phyloP scores from a whole-genome alignment of 2,888 invertebrate genomes.

The Drosophila nigricruria region DNA sequence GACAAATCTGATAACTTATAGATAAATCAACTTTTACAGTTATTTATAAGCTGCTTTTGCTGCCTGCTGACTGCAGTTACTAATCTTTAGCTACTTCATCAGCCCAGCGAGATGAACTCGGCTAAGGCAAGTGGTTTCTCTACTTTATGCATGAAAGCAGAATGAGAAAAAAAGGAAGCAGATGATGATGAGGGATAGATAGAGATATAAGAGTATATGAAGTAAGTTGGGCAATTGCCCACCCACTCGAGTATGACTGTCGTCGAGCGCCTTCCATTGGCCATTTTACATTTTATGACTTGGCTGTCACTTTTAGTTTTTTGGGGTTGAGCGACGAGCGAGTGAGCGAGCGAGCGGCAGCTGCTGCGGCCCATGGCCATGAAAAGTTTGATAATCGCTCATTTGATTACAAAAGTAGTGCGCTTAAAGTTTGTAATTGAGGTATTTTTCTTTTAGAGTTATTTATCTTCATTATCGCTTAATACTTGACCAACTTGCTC shows the following conservation, averaged over 20 bases:
- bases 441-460: slow-evolving; percentile 72
- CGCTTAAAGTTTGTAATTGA: slow-evolving; percentile 73
- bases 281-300: slow-evolving; percentile 60
- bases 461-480: slow-evolving; percentile 79
- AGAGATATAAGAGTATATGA: slow-evolving; percentile 16
- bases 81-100: slow-evolving; percentile 6
- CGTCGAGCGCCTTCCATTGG: slow-evolving; percentile 19
- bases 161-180: neutral
- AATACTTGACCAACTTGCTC: slow-evolving; percentile 60
- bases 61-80: neutral
- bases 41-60: neutral
- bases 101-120: slow-evolving; percentile 1
- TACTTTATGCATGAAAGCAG: slow-evolving; percentile 3
- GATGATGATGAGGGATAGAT: slow-evolving; percentile 38
- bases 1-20: neutral
- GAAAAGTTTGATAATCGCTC: slow-evolving; percentile 76
- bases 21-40: slow-evolving; percentile 1
- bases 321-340: slow-evolving; percentile 9
- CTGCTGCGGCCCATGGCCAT: slow-evolving; percentile 40
- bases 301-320: slow-evolving; percentile 49
- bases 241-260: neutral
- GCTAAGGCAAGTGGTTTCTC: slow-evolving; percentile 7
- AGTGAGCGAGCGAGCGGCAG: slow-evolving; percentile 29
- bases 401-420: slow-evolving; percentile 76
- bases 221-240: slow-evolving; percentile 11